Evolutionary conservation across 92 coral and sea anemone genomes (phyloP).

Genomic region (Pocillopora meandrina): DNA sequence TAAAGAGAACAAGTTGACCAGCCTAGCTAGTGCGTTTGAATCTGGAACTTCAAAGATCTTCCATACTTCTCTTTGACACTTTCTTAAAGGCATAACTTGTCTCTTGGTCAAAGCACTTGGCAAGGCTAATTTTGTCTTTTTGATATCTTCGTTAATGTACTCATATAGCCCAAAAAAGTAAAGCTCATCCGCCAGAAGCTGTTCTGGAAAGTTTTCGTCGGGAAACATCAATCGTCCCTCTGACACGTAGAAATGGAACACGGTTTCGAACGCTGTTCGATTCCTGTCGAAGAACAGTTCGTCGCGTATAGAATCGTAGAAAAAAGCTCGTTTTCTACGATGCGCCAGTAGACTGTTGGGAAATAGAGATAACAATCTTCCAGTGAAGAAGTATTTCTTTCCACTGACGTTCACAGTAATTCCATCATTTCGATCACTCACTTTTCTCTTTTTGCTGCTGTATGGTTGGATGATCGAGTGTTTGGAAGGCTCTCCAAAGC

Average conservation of each 20-base stretch:
- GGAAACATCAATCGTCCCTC: conserved; percentile 45
- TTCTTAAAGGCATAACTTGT: conserved; percentile 22
- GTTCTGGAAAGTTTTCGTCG: conserved; percentile 57
- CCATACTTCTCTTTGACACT: conserved; percentile 59
- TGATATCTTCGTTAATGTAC: conserved; percentile 23
- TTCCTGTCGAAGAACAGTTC: conserved; percentile 69
- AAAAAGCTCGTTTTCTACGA: conserved; percentile 41
- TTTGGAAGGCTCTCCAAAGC: not conserved
- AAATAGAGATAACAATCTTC: conserved; percentile 33
- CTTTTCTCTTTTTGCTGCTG: not conserved
- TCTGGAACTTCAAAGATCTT: conserved; percentile 46
- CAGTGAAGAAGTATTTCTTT: conserved; percentile 49
- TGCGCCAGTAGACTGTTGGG: conserved; percentile 60
- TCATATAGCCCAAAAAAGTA: conserved; percentile 66
- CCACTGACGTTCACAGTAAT: conserved; percentile 66
- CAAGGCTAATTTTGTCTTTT: conserved; percentile 31
- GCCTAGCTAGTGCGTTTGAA: conserved; percentile 21
- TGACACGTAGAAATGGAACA: conserved; percentile 46
- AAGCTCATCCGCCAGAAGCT: conserved; percentile 61
- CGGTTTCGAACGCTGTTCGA: conserved; percentile 64
- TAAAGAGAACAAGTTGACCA: conserved; percentile 21
- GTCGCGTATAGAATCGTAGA: conserved; percentile 51
- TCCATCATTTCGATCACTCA: conserved; percentile 29
- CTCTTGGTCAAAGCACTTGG: conserved; percentile 45
- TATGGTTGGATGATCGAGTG: not conserved